Evolutionary conservation across 1,140 invertebrate species (phyloP).

Genomic region (Mactra quadrangularis): DNA sequence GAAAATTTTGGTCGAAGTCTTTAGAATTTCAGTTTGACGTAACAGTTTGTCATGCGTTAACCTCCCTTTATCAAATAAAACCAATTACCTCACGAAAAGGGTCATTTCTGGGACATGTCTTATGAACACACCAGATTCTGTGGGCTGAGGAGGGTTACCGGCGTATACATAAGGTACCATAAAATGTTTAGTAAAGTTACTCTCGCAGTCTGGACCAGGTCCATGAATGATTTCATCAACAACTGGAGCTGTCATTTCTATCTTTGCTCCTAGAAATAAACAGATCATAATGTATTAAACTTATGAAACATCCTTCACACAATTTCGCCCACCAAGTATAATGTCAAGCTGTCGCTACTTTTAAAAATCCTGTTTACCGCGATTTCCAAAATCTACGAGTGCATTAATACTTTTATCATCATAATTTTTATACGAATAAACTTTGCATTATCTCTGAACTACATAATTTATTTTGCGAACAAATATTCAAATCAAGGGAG

Average conservation of each 20-base stretch:
- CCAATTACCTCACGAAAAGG: conserved; percentile 76
- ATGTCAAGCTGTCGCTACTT: not conserved
- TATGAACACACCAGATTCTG: conserved; percentile 38
- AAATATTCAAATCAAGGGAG: too few relatives aligned
- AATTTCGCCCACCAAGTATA: too few relatives aligned
- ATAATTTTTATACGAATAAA: conserved; percentile 49
- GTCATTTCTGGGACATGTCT: conserved; percentile 73
- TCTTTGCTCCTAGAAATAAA: conserved; percentile 61
- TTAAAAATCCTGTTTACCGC: not conserved
- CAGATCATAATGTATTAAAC: too few relatives aligned
- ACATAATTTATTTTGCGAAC: too few relatives aligned
- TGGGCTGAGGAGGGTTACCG: conserved; percentile 46
- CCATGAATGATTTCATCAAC: conserved; percentile 70
- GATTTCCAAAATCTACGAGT: not conserved
- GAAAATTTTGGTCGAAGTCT: too few relatives aligned
- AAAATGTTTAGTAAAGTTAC: conserved; percentile 78
- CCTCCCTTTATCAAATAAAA: too few relatives aligned
- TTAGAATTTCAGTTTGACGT: too few relatives aligned
- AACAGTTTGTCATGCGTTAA: too few relatives aligned
- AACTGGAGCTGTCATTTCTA: conserved; percentile 78
- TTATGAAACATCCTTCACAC: too few relatives aligned
- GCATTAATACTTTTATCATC: not conserved
- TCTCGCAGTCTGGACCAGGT: conserved; percentile 65
- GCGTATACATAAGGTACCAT: conserved; percentile 40
- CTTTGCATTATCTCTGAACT: too few relatives aligned